phyloP scores from a whole-genome alignment of 2,113 vertebrate species.

The Anguilla japonica region DNA sequence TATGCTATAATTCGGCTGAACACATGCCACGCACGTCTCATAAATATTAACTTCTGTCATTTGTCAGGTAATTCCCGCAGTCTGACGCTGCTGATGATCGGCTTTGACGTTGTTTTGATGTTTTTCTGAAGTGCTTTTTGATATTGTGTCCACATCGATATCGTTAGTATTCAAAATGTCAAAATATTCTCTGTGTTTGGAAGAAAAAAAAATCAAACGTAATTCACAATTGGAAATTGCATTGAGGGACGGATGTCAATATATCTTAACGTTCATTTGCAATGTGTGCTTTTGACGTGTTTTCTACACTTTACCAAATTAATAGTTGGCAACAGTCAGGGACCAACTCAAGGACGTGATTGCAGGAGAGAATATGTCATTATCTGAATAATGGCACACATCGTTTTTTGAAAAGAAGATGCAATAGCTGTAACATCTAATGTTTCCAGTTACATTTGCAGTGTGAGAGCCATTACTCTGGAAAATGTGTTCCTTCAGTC shows the following conservation, averaged over 20 bases:
- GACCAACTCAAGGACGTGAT: neutral
- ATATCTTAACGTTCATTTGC: too few species aligned
- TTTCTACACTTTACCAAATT: neutral
- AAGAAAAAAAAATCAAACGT: too few species aligned
- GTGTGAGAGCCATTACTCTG: neutral
- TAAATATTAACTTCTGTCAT: slow-evolving; percentile 1
- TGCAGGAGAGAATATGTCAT: neutral
- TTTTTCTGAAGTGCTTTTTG: neutral
- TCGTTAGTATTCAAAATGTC: neutral
- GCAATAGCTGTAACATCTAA: neutral
- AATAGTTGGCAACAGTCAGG: neutral
- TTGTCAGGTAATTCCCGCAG: neutral
- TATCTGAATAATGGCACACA: neutral
- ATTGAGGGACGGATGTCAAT: too few species aligned
- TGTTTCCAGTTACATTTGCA: neutral
- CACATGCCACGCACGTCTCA: neutral
- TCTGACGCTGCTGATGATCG: neutral
- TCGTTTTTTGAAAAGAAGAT: neutral
- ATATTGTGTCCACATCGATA: neutral
- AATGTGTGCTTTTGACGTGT: too few species aligned
- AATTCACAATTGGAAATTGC: too few species aligned
- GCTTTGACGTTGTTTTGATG: neutral
- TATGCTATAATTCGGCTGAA: neutral
- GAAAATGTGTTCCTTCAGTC: neutral
- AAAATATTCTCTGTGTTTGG: too few species aligned